Conservation (phyloP, 2,888 invertebrate species). For the Microctonus brassicae region DNA sequence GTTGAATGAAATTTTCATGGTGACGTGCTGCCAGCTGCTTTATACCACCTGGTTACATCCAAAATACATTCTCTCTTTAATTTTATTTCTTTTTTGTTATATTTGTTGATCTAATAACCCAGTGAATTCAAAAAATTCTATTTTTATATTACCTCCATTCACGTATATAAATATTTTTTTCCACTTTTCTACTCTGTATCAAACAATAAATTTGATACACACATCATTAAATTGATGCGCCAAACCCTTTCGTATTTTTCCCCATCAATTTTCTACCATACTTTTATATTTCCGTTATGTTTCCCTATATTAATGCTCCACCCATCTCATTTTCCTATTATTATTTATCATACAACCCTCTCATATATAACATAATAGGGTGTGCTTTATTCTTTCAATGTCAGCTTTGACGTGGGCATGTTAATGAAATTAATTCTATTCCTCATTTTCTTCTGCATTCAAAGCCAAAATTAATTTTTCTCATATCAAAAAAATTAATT, state of each 20-base stretch:
- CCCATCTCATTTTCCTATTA: background rate
- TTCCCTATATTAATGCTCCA: background rate
- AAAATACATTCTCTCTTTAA: background rate
- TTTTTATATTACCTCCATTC: background rate
- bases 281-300: background rate
- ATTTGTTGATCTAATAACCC: background rate
- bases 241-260: background rate
- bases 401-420: background rate
- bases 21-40: conserved; percentile 11
- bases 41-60: conserved; percentile 22
- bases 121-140: background rate
- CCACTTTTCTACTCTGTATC: background rate
- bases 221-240: background rate
- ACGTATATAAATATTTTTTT: background rate
- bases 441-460: too few relatives aligned
- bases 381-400: background rate
- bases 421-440: too few relatives aligned
- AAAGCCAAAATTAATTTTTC: too few relatives aligned
- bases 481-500: too few relatives aligned
- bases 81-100: background rate
- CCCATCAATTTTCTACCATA: background rate
- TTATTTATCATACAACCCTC: background rate
- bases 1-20: background rate
- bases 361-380: background rate
- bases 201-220: background rate